phyloP scores from a whole-genome alignment of 2,113 vertebrate species.

The Psittacara wagleri region DNA sequence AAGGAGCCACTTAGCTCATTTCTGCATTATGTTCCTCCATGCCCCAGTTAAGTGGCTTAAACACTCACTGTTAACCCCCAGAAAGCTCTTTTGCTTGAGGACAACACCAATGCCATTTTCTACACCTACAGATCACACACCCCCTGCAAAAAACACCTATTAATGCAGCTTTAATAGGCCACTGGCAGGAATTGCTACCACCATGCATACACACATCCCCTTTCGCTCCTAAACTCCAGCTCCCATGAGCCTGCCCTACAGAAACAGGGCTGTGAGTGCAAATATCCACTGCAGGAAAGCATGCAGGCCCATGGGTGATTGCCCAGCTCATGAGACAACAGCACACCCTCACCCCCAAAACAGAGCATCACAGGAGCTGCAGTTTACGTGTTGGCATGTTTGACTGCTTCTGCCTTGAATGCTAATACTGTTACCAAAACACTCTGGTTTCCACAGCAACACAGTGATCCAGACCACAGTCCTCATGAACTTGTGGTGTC shows the following conservation, averaged over 20 bases:
- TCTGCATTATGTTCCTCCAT: background rate
- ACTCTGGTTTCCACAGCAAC: background rate
- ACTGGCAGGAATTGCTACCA: background rate
- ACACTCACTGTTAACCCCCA: background rate
- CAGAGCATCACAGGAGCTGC: background rate
- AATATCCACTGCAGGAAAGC: fast-evolving
- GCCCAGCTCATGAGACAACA: too few relatives aligned
- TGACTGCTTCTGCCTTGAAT: background rate
- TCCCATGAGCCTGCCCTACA: fast-evolving
- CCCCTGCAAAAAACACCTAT: background rate
- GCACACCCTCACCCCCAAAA: background rate
- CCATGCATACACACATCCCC: too few relatives aligned
- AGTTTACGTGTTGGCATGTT: background rate
- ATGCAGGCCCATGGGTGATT: background rate
- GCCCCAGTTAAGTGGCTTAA: background rate
- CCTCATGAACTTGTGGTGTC: too few relatives aligned
- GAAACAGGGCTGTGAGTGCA: background rate
- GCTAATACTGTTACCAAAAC: background rate
- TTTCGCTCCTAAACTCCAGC: fast-evolving
- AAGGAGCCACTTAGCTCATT: background rate
- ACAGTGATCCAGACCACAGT: background rate
- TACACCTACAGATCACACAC: background rate
- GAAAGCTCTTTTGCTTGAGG: background rate
- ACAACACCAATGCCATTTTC: background rate
- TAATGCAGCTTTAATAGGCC: background rate